phyloP scores from a whole-genome alignment of 2,888 invertebrate genomes.

The Microdon myrmicae region DNA sequence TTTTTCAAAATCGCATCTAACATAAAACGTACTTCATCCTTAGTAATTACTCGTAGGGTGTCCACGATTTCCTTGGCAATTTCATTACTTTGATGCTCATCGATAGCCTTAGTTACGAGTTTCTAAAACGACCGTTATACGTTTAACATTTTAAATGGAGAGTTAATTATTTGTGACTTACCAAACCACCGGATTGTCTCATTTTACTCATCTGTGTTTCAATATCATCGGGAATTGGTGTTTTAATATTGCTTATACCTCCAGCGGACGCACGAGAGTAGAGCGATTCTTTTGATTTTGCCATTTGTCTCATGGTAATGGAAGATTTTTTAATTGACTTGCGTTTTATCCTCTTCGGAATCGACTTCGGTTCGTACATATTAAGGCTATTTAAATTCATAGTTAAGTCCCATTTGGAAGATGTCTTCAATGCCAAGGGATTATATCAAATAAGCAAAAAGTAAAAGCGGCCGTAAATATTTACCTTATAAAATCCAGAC shows the following conservation, averaged over 20 bases:
- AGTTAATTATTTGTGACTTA: no score
- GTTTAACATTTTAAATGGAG: neutral
- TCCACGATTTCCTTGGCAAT: conserved; percentile 56
- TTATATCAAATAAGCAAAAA: no score
- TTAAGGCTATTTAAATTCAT: conserved; percentile 61
- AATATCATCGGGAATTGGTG: conserved; percentile 23
- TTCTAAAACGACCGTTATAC: conserved; percentile 12
- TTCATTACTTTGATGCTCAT: conserved; percentile 13
- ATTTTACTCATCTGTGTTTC: conserved; percentile 21
- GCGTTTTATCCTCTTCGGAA: conserved; percentile 53
- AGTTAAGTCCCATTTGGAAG: conserved; percentile 59
- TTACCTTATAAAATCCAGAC: no score
- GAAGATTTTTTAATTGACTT: neutral
- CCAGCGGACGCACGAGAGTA: no score
- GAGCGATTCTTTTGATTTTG: no score
- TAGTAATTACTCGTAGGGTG: conserved; percentile 59
- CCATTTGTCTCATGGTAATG: no score
- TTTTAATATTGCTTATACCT: no score
- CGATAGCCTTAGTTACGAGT: conserved; percentile 4
- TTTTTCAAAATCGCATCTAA: conserved; percentile 45
- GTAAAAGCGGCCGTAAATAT: no score
- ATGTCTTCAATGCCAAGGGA: conserved; percentile 13
- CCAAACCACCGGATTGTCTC: conserved; percentile 16
- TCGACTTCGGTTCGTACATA: conserved; percentile 61
- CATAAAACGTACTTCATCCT: conserved; percentile 58